These are phyloP conservation scores for Onychomys leucogaster DNA, from an alignment of 2,797 vertebrate genomes.

Conservation along the genomic window DNA sequence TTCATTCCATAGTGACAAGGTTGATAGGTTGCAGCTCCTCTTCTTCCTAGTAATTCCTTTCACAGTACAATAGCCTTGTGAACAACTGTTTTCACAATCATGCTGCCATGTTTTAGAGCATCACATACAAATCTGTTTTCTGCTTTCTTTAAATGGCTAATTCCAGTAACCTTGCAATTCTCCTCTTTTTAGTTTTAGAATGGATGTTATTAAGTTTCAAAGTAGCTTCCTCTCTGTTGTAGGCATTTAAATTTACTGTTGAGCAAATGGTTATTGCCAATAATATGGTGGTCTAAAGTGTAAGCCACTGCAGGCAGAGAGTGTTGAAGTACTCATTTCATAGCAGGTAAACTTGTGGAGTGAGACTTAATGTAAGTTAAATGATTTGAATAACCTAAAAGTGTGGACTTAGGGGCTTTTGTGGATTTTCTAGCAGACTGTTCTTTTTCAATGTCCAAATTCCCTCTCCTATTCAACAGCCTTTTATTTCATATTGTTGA, in stretches of 20 bases:
- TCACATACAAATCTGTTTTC: background rate
- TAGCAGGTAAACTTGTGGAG: conserved; percentile 41
- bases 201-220: conserved; percentile 55
- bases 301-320: conserved; percentile 9
- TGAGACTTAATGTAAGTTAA: conserved; percentile 30
- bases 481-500: conserved; percentile 20
- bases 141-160: conserved; percentile 8
- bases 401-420: background rate
- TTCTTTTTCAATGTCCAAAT: conserved; percentile 24
- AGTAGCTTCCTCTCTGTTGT: conserved; percentile 58
- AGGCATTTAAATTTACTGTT: conserved; percentile 63
- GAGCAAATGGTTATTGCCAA: conserved; percentile 69
- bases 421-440: conserved; percentile 34
- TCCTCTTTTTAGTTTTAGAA: conserved; percentile 54
- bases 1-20: background rate
- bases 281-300: conserved; percentile 20
- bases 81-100: background rate
- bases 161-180: conserved; percentile 56
- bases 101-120: background rate
- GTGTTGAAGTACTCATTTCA: conserved; percentile 62
- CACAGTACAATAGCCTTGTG: background rate
- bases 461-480: background rate
- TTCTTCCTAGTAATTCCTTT: conserved; percentile 10
- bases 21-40: background rate
- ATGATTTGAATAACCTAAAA: conserved; percentile 40